phyloP scores from a whole-genome alignment of 1,140 invertebrate genomes.

The Homarus americanus region DNA sequence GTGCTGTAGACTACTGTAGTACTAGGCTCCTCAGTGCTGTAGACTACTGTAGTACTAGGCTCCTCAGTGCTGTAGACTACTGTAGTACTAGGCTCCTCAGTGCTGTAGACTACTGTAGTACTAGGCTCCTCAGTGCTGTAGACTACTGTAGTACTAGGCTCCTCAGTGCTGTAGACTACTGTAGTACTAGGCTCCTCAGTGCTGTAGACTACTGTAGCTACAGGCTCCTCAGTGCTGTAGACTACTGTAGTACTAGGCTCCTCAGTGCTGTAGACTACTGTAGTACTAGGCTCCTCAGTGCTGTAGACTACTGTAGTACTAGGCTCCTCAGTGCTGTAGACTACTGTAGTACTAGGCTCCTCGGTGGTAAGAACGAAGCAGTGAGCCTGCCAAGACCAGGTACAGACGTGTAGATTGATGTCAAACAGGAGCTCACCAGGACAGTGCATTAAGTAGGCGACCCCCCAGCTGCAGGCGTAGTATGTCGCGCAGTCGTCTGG shows the following conservation, averaged over 20 bases:
- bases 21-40: neutral
- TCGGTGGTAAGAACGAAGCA: neutral
- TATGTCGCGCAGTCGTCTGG: neutral
- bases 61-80: neutral
- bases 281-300: neutral
- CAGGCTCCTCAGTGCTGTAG: neutral
- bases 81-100: neutral
- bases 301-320: neutral
- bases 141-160: neutral
- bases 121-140: neutral
- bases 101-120: neutral
- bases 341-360: neutral
- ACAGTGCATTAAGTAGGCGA: neutral
- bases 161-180: neutral
- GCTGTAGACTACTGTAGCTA: neutral
- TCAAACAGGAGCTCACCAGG: neutral
- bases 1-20: neutral
- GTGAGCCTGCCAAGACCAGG: neutral
- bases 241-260: neutral
- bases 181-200: neutral
- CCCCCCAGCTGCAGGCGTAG: conserved; percentile 3
- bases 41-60: neutral
- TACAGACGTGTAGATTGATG: neutral
- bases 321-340: neutral
- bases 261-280: neutral